Conservation (phyloP, 2,888 invertebrate species). For the Aspidiotus destructor region DNA sequence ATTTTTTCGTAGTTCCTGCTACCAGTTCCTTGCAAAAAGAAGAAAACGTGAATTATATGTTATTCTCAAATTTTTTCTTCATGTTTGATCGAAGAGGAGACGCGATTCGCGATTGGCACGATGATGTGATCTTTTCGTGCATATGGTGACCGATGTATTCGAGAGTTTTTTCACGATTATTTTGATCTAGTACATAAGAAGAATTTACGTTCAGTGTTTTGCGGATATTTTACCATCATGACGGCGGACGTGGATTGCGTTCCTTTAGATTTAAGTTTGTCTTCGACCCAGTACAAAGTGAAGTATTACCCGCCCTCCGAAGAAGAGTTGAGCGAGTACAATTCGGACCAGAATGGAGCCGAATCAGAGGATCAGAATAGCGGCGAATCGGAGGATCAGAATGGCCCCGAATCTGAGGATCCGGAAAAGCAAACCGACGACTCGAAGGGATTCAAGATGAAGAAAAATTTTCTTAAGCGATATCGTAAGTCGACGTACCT, state of each 20-base stretch:
- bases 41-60: too few species aligned
- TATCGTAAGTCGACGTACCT: constrained; percentile 66
- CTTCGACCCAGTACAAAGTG: constrained; percentile 9
- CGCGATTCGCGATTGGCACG: too few species aligned
- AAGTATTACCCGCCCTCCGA: constrained; percentile 30
- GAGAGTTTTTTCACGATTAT: too few species aligned
- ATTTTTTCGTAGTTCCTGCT: too few species aligned
- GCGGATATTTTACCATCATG: constrained; percentile 36
- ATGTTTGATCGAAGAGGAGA: too few species aligned
- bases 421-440: neutral
- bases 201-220: too few species aligned
- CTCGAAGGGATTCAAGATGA: constrained; percentile 47
- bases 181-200: too few species aligned
- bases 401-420: constrained; percentile 5
- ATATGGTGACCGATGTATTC: too few species aligned
- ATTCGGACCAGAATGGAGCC: constrained; percentile 37
- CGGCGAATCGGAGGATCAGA: constrained; percentile 34
- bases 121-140: too few species aligned
- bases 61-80: too few species aligned
- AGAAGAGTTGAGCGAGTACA: constrained; percentile 38
- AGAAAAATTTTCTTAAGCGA: constrained; percentile 86
- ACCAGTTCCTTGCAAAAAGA: too few species aligned
- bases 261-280: constrained; percentile 63
- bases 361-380: constrained; percentile 25
- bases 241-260: constrained; percentile 44